Conservation (phyloP, 2,113 vertebrate genomes). For the Pyrgilauda ruficollis region DNA sequence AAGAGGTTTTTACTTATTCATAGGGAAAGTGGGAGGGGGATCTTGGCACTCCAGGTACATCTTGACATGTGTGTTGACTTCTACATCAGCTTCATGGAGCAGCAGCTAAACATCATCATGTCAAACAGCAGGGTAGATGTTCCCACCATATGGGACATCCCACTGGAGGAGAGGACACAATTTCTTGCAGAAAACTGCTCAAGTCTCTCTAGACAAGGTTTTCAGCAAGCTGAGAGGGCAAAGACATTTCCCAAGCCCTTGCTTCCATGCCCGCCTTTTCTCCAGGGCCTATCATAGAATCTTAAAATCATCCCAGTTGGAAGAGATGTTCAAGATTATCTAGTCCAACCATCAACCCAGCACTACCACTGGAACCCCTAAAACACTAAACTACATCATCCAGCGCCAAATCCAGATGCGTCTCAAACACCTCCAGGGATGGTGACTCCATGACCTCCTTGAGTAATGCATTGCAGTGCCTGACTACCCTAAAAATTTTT, state of each 20-base stretch:
- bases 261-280: neutral
- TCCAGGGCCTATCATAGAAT: neutral
- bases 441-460: neutral
- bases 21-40: neutral
- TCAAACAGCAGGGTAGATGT: rapidly evolving
- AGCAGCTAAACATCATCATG: neutral
- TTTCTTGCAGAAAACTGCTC: rapidly evolving
- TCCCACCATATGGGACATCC: neutral
- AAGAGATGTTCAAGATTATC: neutral
- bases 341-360: neutral
- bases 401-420: neutral
- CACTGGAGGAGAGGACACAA: neutral
- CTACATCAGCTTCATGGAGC: neutral
- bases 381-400: neutral
- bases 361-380: neutral
- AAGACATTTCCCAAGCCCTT: neutral
- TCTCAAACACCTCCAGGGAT: neutral
- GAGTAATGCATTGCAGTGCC: neutral
- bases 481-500: rapidly evolving
- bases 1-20: constrained; percentile 18
- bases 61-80: neutral
- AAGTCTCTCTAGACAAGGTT: neutral
- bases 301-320: neutral
- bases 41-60: neutral
- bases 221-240: neutral